Evolutionary conservation across 2,888 invertebrate genomes (phyloP).

Genomic region (Aspidapion aeneum): DNA sequence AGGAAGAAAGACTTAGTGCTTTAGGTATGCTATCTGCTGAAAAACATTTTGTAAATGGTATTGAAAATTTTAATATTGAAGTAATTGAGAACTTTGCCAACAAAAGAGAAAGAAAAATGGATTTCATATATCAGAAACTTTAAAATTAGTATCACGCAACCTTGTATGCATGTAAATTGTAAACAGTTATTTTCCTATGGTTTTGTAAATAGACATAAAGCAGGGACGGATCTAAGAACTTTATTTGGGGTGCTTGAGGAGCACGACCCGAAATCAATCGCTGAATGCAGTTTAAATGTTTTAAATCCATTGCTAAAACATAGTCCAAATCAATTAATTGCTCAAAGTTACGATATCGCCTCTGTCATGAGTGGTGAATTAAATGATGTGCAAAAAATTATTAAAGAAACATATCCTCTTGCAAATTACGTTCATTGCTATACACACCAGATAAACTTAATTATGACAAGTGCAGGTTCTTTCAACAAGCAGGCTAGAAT

Average conservation of each 20-base stretch:
- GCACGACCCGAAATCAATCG: slow-evolving; percentile 19
- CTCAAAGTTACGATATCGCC: slow-evolving; percentile 20
- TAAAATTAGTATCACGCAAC: too few species aligned
- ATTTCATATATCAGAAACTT: slow-evolving; percentile 18
- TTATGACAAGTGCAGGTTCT: slow-evolving; percentile 15
- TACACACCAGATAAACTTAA: slow-evolving; percentile 5
- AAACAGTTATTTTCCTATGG: too few species aligned
- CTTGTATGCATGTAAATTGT: not conserved
- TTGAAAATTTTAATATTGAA: slow-evolving; percentile 15
- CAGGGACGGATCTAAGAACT: too few species aligned
- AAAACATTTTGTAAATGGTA: not conserved
- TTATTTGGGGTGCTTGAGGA: slow-evolving; percentile 23
- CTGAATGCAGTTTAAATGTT: slow-evolving; percentile 4
- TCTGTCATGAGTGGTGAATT: slow-evolving; percentile 12
- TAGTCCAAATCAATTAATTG: slow-evolving; percentile 14
- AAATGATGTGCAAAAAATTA: slow-evolving; percentile 15
- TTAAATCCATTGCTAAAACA: slow-evolving; percentile 4
- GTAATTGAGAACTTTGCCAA: slow-evolving; percentile 17
- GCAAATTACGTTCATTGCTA: slow-evolving; percentile 7
- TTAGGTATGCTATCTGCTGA: not conserved
- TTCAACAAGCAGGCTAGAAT: slow-evolving; percentile 14
- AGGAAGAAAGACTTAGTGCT: not conserved
- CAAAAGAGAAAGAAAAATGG: slow-evolving; percentile 16
- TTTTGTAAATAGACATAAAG: too few species aligned
- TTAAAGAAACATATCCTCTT: slow-evolving; percentile 7